phyloP scores from a whole-genome alignment of 2,888 invertebrate genomes.

The Schizaphis graminum region DNA sequence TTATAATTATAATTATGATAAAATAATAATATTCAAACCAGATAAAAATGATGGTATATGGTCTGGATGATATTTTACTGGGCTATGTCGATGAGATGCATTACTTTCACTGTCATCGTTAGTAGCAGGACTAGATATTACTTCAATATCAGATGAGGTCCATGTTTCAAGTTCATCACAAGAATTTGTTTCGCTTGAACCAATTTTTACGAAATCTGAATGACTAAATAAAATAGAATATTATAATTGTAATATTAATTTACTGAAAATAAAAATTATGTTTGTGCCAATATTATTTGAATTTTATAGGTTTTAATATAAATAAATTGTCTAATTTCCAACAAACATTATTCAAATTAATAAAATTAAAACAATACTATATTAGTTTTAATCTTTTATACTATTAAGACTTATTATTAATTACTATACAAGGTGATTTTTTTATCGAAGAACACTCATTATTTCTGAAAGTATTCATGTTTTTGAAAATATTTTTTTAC shows the following conservation, averaged over 20 bases:
- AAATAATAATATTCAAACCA: constrained; percentile 30
- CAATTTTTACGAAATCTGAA: constrained; percentile 82
- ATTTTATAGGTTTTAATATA: not conserved
- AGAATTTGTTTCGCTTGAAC: constrained; percentile 87
- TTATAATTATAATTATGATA: not conserved
- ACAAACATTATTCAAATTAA: not conserved
- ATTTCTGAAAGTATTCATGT: too few species aligned
- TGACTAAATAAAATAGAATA: constrained; percentile 69
- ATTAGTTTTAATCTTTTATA: not conserved
- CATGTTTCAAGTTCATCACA: constrained; percentile 91
- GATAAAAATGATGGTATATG: constrained; percentile 50
- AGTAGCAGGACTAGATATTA: constrained; percentile 80
- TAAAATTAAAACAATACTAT: not conserved
- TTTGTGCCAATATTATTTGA: not conserved
- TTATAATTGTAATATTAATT: constrained; percentile 74
- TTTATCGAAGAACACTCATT: too few species aligned
- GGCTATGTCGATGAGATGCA: constrained; percentile 76
- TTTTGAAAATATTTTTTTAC: too few species aligned
- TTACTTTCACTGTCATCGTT: constrained; percentile 84
- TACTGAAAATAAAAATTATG: not conserved
- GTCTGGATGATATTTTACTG: constrained; percentile 73
- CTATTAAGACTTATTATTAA: not conserved
- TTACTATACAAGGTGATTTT: too few species aligned
- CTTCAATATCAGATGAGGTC: constrained; percentile 96
- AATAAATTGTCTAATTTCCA: not conserved